Evolutionary conservation across 2,113 vertebrate genomes (phyloP), one percentile per base, ranked within the genome.

Genomic region (Motacilla alba): DNA sequence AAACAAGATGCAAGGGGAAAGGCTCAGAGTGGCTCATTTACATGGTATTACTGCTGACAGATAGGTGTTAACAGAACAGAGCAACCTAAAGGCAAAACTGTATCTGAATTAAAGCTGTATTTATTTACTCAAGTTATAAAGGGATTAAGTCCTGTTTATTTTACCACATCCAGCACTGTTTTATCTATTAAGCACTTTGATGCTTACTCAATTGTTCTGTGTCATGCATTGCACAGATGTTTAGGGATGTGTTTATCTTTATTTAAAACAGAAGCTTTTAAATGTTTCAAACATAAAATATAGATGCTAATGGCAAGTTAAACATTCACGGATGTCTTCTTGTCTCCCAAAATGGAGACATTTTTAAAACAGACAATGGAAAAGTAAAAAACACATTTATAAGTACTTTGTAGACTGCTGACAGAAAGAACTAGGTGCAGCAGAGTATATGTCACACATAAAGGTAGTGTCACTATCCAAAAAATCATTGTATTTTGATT

Each of bases 1-100:
- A 99, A 98, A 97, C 80, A 94, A 98, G 98, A 98, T 98, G 97
- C 97, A 96, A 98, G 97, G 89, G 82, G 56, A 93, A 95, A 96
- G 97, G 97, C 97, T 98, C 91, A 83, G 95, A 95, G 97, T 95
- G 78, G 88, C 97, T 99, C 98, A 98, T 99, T 98, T 99, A 98
- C 98, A 99, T 99, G 98, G 98, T 89, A 97, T 98, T 97, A 97
- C 91, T 10, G 87, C 97, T 98, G 98, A 98, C 98, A 98, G 98
- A 98, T 97, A 98, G 97, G 95, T 91, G 97, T 92, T 97, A 96
- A 95, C 94, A 94, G 95, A 97, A 94, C 85, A 93, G 92, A 94
- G 96, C 94, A 96, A 97, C 96, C 98, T 98, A 93, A 95, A 98
- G 97, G 98, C 98, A 97, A 97, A 64, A 88, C 97, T 96, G 97